A percentile compares a stretch with the other conserved stretches of the same genome.
These are phyloP conservation scores for Pseudorhombus dupliciocellatus DNA, from an alignment of 2,113 vertebrate species.

Conservation along the genomic window DNA sequence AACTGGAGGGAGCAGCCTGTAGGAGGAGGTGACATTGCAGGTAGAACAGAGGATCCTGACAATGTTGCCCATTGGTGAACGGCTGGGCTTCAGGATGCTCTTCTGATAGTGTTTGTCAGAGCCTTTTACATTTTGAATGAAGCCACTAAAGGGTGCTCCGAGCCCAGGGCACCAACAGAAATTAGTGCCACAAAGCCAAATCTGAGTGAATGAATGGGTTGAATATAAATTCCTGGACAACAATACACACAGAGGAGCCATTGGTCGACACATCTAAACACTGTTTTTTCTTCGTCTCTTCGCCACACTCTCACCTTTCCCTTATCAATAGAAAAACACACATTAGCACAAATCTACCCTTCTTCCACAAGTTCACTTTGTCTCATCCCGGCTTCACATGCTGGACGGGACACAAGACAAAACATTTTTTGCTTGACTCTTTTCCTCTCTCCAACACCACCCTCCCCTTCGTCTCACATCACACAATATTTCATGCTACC, in stretches of 20 bases:
- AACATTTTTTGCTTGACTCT: slow-evolving; percentile 21
- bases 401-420: slow-evolving; percentile 49
- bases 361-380: slow-evolving; percentile 18
- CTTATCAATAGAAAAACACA: slow-evolving; percentile 55
- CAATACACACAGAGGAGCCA: slow-evolving; percentile 28
- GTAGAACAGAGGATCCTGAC: slow-evolving; percentile 10
- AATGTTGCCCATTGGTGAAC: slow-evolving; percentile 4
- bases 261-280: slow-evolving; percentile 31
- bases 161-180: slow-evolving; percentile 44
- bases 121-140: slow-evolving; percentile 42
- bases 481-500: slow-evolving; percentile 64
- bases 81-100: slow-evolving; percentile 20
- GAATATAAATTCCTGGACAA: slow-evolving; percentile 53
- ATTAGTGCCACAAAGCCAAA: slow-evolving; percentile 57
- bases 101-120: slow-evolving; percentile 55
- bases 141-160: slow-evolving; percentile 40
- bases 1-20: slow-evolving; percentile 41
- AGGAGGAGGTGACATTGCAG: slow-evolving; percentile 22
- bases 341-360: slow-evolving; percentile 15
- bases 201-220: slow-evolving; percentile 19
- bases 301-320: slow-evolving; percentile 35
- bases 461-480: slow-evolving; percentile 52
- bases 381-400: slow-evolving; percentile 58
- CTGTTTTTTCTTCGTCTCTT: background rate
- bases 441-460: slow-evolving; percentile 37